phyloP scores from a whole-genome alignment of 2,113 vertebrate genomes.

The Sinosuthora webbiana region DNA sequence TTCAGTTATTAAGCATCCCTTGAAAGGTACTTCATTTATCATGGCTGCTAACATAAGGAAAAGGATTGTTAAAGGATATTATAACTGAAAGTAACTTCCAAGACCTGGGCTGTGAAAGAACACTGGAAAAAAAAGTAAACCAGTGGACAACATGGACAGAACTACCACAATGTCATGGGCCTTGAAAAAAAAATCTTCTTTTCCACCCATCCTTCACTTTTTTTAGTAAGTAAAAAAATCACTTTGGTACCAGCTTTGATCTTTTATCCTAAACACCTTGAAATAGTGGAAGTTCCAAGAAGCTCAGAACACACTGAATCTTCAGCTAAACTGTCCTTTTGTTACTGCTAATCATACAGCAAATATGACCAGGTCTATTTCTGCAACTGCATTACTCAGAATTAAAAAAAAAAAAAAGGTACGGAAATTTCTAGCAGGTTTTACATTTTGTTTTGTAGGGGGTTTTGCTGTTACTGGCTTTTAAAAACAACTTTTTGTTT shows the following conservation, averaged over 20 bases:
- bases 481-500: background rate
- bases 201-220: fast-evolving
- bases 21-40: background rate
- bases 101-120: background rate
- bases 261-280: background rate
- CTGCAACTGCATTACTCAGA: background rate
- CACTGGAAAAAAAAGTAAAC: background rate
- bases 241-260: background rate
- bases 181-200: background rate
- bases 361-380: background rate
- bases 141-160: background rate
- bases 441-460: background rate
- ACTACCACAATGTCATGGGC: background rate
- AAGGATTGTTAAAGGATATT: background rate
- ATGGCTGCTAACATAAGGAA: background rate
- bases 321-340: background rate
- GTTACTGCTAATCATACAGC: background rate
- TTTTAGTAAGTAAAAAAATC: background rate
- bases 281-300: background rate
- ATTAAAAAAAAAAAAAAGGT: background rate
- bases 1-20: background rate
- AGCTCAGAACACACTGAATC: background rate
- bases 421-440: background rate
- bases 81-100: background rate
- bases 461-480: background rate